phyloP scores from a whole-genome alignment of 2,888 invertebrate species.

The Hemicrepidius hirtus region DNA sequence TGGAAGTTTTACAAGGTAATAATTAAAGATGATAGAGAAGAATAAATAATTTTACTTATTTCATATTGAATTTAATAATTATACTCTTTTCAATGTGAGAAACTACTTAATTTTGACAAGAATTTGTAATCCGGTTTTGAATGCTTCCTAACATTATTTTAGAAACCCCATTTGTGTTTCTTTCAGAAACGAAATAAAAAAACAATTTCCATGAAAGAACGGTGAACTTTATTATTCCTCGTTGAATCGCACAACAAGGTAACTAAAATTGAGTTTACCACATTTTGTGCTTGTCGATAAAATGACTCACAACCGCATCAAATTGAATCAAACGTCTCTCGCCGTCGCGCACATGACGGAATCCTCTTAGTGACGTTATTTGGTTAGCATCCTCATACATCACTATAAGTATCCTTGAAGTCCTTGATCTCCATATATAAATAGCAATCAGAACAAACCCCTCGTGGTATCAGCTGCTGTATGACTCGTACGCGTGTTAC shows the following conservation, averaged over 20 bases:
- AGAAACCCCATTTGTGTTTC: too few relatives aligned
- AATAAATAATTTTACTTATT: too few relatives aligned
- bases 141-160: too few relatives aligned
- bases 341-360: constrained; percentile 31
- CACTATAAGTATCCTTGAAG: constrained; percentile 41
- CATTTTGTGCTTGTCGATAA: constrained; percentile 25
- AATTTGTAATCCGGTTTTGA: too few relatives aligned
- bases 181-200: neutral
- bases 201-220: constrained; percentile 14
- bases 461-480: constrained; percentile 51
- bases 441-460: constrained; percentile 50
- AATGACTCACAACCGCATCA: constrained; percentile 46
- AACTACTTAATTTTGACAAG: too few relatives aligned
- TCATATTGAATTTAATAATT: too few relatives aligned
- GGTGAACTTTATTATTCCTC: neutral
- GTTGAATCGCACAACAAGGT: constrained; percentile 23
- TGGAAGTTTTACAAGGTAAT: too few relatives aligned
- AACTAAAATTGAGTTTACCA: constrained; percentile 38
- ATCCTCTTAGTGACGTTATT: constrained; percentile 45
- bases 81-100: too few relatives aligned
- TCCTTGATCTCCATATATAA: constrained; percentile 53
- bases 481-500: constrained; percentile 60
- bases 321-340: constrained; percentile 48
- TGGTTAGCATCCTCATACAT: constrained; percentile 46
- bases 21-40: too few relatives aligned